Conservation (phyloP, 2,888 invertebrate genomes). For the Listrodromus nycthemerus region DNA sequence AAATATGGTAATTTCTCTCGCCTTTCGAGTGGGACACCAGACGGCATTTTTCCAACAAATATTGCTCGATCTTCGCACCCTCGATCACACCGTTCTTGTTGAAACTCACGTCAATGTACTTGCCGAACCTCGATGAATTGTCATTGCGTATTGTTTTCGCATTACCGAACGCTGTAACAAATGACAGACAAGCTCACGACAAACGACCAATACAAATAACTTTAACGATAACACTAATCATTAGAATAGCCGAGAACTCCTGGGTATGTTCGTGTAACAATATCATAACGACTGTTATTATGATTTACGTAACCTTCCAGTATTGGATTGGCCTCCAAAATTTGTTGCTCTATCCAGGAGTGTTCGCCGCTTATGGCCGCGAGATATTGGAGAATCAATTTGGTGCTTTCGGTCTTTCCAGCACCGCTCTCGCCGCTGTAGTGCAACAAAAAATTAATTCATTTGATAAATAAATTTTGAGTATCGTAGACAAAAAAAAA, state of each 20-base stretch:
- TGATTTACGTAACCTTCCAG: slow-evolving; percentile 88
- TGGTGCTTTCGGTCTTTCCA: slow-evolving; percentile 98
- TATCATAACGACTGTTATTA: not conserved
- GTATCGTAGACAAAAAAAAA: not conserved
- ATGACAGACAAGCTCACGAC: not conserved
- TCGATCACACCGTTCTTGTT: slow-evolving; percentile 93
- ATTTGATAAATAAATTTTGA: not conserved
- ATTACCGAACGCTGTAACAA: slow-evolving; percentile 93
- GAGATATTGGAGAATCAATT: slow-evolving; percentile 96
- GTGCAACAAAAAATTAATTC: slow-evolving; percentile 23
- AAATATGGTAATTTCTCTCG: slow-evolving; percentile 98
- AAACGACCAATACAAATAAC: not conserved
- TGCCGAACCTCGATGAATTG: slow-evolving; percentile 98
- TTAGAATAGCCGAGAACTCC: too few species aligned
- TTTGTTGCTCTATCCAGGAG: slow-evolving; percentile 99
- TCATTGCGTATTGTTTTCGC: slow-evolving; percentile 98
- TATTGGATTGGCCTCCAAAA: slow-evolving; percentile 98
- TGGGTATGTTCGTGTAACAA: too few species aligned
- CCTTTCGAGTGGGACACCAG: slow-evolving; percentile 95
- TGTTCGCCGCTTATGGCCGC: slow-evolving; percentile 97
- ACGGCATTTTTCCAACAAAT: slow-evolving; percentile 96
- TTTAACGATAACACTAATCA: not conserved
- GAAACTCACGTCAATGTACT: slow-evolving; percentile 97
- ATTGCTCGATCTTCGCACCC: slow-evolving; percentile 97
- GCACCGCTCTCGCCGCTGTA: slow-evolving; percentile 97